phyloP scores from a whole-genome alignment of 2,797 vertebrate species.

The Rhinophrynus dorsalis region DNA sequence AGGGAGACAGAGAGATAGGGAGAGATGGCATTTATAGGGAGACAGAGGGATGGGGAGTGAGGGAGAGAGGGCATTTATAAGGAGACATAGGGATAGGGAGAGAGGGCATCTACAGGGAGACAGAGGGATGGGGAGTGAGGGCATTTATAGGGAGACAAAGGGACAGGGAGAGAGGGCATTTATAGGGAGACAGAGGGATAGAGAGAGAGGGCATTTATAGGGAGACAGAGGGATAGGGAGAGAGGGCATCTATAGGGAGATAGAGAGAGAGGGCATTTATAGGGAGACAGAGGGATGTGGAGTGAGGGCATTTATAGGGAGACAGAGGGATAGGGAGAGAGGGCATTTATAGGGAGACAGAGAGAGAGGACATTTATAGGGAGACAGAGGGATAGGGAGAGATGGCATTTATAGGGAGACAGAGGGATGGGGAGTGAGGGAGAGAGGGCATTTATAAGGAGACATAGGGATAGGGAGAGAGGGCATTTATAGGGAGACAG shows the following conservation, averaged over 20 bases:
- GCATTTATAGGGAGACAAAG: constrained; percentile 18
- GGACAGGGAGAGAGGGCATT: constrained; percentile 15
- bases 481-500: constrained; percentile 10
- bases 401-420: constrained; percentile 8
- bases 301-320: constrained; percentile 13
- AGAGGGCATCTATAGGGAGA: no score
- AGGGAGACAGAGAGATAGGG: no score
- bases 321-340: constrained; percentile 4
- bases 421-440: constrained; percentile 9
- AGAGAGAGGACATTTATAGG: constrained; percentile 16
- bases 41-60: constrained; percentile 5
- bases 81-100: no score
- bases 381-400: constrained; percentile 12
- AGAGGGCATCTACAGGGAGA: constrained; percentile 9
- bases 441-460: not conserved
- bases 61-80: not conserved
- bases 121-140: constrained; percentile 10
- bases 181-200: constrained; percentile 16
- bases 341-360: no score
- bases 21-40: constrained; percentile 11
- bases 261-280: constrained; percentile 19
- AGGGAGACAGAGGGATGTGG: constrained; percentile 13
- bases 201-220: constrained; percentile 14
- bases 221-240: constrained; percentile 8
- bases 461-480: no score